Conservation (phyloP, 37 sponge, comb jelly and placozoan genomes). For the Ianthella basta region DNA sequence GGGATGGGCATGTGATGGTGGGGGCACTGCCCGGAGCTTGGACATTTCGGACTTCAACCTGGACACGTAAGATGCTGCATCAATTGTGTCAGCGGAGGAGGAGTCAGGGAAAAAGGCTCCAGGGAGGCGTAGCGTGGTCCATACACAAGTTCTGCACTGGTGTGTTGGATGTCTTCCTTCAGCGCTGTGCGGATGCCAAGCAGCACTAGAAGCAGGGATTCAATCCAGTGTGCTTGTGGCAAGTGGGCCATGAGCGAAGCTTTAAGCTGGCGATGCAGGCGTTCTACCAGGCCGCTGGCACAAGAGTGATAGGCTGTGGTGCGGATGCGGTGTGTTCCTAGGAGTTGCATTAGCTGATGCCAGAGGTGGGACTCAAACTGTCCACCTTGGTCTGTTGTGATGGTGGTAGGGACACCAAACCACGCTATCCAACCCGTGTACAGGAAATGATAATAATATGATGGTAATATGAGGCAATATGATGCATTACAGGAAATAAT, state of each 20-base stretch:
- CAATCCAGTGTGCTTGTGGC: conserved; percentile 52
- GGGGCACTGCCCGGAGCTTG: not conserved
- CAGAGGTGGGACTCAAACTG: conserved; percentile 61
- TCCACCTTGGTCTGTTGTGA: conserved; percentile 56
- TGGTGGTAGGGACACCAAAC: conserved; percentile 62
- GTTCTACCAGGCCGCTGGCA: conserved; percentile 63
- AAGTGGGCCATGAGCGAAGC: conserved; percentile 39
- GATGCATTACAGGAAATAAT: no score
- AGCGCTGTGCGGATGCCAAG: conserved; percentile 69
- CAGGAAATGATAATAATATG: no score
- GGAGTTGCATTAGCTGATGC: conserved; percentile 29
- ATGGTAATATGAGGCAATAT: no score
- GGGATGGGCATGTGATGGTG: not conserved
- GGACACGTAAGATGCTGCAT: not conserved
- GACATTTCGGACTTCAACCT: not conserved
- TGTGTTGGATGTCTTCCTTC: conserved; percentile 54
- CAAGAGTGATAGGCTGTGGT: conserved; percentile 46
- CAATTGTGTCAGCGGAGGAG: not conserved
- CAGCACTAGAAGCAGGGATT: conserved; percentile 58
- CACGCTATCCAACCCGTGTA: conserved; percentile 46
- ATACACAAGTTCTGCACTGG: conserved; percentile 74
- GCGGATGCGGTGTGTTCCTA: conserved; percentile 46
- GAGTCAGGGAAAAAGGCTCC: conserved; percentile 61
- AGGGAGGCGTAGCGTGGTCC: conserved; percentile 64
- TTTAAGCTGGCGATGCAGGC: conserved; percentile 58